Evolutionary conservation across 2,888 invertebrate genomes (phyloP).

Genomic region (Ceramica pisi): DNA sequence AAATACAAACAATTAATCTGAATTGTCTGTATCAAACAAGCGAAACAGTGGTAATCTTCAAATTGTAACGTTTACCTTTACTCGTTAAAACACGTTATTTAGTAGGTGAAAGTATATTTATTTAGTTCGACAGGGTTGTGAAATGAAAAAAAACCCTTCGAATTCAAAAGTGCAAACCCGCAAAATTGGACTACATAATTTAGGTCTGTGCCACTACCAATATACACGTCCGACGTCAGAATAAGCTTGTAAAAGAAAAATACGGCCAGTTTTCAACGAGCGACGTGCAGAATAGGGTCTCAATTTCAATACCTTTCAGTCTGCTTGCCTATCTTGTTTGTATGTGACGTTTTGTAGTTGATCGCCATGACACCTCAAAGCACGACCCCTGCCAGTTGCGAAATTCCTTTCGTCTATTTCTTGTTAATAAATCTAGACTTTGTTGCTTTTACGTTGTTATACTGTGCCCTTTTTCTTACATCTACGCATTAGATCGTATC

Average conservation of each 20-base stretch:
- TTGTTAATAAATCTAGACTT: conserved; percentile 24
- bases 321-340: conserved; percentile 67
- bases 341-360: conserved; percentile 52
- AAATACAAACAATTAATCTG: too few relatives aligned
- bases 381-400: conserved; percentile 56
- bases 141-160: not conserved
- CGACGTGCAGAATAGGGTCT: conserved; percentile 35
- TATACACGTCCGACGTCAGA: not conserved
- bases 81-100: too few relatives aligned
- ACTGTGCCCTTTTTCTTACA: conserved; percentile 11
- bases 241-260: conserved; percentile 33
- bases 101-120: too few relatives aligned
- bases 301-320: conserved; percentile 68
- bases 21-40: too few relatives aligned
- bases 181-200: conserved; percentile 19
- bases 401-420: conserved; percentile 36
- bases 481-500: conserved; percentile 45
- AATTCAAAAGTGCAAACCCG: conserved; percentile 9
- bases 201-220: not conserved
- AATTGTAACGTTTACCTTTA: too few relatives aligned
- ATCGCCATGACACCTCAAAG: conserved; percentile 59
- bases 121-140: not conserved
- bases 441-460: conserved; percentile 7
- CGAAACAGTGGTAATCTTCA: too few relatives aligned
- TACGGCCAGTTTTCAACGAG: conserved; percentile 7